A percentile compares a stretch with the other conserved stretches of the same genome.
Evolutionary conservation across 1,140 invertebrate genomes (phyloP).

Genomic region (Thaumatotibia leucotreta): DNA sequence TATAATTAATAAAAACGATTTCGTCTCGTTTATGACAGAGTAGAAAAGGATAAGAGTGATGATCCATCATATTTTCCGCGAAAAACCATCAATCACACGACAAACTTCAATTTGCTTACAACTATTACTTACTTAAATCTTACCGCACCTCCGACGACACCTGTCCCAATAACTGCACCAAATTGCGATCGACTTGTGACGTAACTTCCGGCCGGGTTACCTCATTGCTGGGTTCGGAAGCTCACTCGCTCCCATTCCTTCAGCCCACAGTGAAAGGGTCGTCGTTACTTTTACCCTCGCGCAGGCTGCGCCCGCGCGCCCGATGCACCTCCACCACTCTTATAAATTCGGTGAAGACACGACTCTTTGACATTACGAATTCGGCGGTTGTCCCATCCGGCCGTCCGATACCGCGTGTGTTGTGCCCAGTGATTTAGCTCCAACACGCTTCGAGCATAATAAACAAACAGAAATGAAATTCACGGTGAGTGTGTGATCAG

Average conservation of each 20-base stretch:
- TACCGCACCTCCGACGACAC: constrained; percentile 21
- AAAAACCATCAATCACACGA: background rate
- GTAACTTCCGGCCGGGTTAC: constrained; percentile 59
- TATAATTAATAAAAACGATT: too few species aligned
- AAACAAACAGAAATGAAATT: constrained; percentile 69
- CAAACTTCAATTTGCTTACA: background rate
- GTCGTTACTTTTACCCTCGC: constrained; percentile 70
- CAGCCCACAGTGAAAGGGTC: constrained; percentile 72
- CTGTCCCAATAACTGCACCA: constrained; percentile 47
- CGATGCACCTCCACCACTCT: constrained; percentile 40
- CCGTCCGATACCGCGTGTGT: constrained; percentile 51
- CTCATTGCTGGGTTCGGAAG: constrained; percentile 67
- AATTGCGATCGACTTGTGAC: constrained; percentile 43
- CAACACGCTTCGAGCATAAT: constrained; percentile 48
- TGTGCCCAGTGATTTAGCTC: constrained; percentile 61
- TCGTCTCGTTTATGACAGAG: too few species aligned
- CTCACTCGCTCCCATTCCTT: constrained; percentile 68
- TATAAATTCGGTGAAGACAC: constrained; percentile 73
- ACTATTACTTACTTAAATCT: background rate
- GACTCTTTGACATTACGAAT: constrained; percentile 69
- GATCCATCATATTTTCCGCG: too few species aligned
- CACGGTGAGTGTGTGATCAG: constrained; percentile 62
- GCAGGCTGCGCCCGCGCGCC: constrained; percentile 20
- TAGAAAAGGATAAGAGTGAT: too few species aligned
- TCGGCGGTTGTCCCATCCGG: constrained; percentile 63